A percentile compares a stretch with the other conserved stretches of the same genome.
Conservation (phyloP, 2,113 vertebrate genomes). For the Cairina moschata region DNA sequence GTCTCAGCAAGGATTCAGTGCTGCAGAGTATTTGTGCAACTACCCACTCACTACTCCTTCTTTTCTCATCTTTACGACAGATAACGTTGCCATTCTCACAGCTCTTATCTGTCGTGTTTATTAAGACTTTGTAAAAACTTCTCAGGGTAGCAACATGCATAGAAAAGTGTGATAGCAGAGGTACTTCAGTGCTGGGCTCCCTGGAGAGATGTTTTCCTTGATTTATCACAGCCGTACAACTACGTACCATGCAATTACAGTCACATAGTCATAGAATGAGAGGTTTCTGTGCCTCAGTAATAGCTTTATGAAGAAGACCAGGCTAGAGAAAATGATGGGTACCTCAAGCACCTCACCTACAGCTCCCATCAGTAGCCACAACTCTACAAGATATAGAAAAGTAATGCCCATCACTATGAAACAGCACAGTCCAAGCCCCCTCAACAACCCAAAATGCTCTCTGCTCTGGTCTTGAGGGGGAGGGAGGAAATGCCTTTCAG, state of each 20-base stretch:
- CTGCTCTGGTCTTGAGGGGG: fast-evolving
- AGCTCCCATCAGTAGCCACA: background rate
- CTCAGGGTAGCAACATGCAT: fast-evolving
- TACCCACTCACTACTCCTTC: background rate
- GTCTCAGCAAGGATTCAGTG: background rate
- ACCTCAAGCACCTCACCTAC: background rate
- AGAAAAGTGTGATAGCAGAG: background rate
- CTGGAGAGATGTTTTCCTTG: background rate
- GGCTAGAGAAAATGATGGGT: background rate
- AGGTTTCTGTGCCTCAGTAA: background rate
- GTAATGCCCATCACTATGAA: background rate
- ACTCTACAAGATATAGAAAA: background rate
- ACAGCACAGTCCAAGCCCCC: background rate
- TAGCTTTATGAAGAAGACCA: background rate
- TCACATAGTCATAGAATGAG: background rate
- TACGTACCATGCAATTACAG: background rate
- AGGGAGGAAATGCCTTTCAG: background rate
- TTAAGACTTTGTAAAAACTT: background rate
- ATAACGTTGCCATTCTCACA: background rate
- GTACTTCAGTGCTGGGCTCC: background rate
- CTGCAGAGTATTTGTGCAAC: background rate
- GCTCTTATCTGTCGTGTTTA: background rate
- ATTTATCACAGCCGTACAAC: background rate
- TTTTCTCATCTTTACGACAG: background rate
- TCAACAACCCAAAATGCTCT: background rate